Evolutionary conservation across 2,888 invertebrate species (phyloP), one percentile per base, ranked within the genome.

Genomic region (Imbricaverruca yamaguchii): DNA sequence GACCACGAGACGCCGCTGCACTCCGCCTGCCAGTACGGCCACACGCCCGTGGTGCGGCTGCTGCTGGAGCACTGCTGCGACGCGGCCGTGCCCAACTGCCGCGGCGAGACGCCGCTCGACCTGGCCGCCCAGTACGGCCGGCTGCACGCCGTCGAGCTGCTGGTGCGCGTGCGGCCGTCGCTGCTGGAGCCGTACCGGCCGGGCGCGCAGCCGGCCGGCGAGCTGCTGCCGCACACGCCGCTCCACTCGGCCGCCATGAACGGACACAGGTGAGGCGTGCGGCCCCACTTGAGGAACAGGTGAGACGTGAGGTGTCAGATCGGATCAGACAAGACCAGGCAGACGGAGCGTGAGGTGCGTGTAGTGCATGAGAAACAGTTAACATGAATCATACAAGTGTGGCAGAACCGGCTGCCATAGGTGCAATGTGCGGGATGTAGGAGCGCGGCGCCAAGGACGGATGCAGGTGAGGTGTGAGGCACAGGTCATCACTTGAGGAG

Each of bases 221-320:
- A 91, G 80, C 23, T n/a, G 57, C 92, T 92, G 87, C 90, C 92
- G 82, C 92, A 94, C 86, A 93, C 97, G 15, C 94, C 96, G 1
- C 90, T 98, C n/a, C 97, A 97, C 87, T 90, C 96, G 84, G 97
- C 97, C 83, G 94, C 95, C 86, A 92, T 94, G 84, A 95, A 96
- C 89, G 98, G 97, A 11, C 94, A 94, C 88, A 93, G 92, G 93
- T 94, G 87, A 91, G 92, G 59, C 39, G 39, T 39, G 39, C 1
- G 39, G 39, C 39, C 39, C 4, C 39, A 39, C 39, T 39, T 39
- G 39, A 39, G 39, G 39, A 39, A 39, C 39, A 39, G 39, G 39
- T 39, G 39, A 39, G 39, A 39, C 39, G 39, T 39, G 39, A 39
- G 1, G 4, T 39, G 39, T 39, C 39, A 39, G 39, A 39, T 39